Base-by-base conservation (phyloP, 92 coral and sea anemone genomes). In the Meandrina meandrites region DNA sequence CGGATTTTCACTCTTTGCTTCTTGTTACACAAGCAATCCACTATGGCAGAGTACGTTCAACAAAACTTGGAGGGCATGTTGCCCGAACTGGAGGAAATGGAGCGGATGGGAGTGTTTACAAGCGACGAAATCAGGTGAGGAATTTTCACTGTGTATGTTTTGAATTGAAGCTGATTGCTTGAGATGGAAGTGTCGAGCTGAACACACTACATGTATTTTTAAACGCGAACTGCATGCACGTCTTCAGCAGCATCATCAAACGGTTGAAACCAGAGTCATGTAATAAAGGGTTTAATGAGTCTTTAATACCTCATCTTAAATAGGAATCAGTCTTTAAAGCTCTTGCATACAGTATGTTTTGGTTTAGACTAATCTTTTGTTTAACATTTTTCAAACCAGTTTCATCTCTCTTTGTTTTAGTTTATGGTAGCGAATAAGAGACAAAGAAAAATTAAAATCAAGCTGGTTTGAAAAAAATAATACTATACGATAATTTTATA, bases 21-120 rank as follows among this genome's bases (percentile, higher is more conserved):
- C 82, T 32, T 50, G 35, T 64, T 42, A 1, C 42, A 60, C 76
- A 11, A 76, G 17, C 18, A n/a, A 15, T 76, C 35, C 79, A 82
- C 70, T 57, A 96, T 97, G 99, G 99, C 99, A 75, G 99, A 97
- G 82, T 91, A 93, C 82, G 99, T 97, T 84, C 96, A 95, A 54
- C 99, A 95, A 77, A 97, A 95, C 35, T 79, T 97, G 73, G 99
- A 97, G 81, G 94, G 91, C 15, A 97, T 97, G 98, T 85, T 97
- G 76, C 99, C 99, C 10, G 99, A 97, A 79, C 88, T 97, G 82
- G 99, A 97, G 82, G 99, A 97, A 73, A 68, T 97, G 94, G 98
- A 97, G 73, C 87, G 90, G 42, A 66, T 91, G 71, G 96, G 95
- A 36, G 84, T 97, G 54, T 97, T 97, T 64, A 76, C 94, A 34